Percentiles rank a stretch among this genome's conserved stretches.
These are phyloP conservation scores for Brienomyrus brachyistius DNA, from an alignment of 2,113 vertebrate species.

Conservation along the genomic window DNA sequence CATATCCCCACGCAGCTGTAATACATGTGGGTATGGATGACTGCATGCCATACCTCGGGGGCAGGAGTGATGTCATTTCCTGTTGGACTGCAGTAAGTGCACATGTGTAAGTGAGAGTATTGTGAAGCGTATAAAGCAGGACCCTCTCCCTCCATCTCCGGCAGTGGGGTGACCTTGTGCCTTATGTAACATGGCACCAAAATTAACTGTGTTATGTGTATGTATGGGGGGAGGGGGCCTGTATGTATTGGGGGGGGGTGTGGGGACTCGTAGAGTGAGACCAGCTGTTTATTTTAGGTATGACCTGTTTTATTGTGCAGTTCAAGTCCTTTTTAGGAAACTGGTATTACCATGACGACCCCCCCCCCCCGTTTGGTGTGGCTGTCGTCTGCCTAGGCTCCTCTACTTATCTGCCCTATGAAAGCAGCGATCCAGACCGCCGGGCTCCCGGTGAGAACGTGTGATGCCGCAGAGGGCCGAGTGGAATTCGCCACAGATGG, in stretches of 20 bases:
- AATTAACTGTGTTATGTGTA: constrained; percentile 28
- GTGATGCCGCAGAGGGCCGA: neutral
- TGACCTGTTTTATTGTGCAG: neutral
- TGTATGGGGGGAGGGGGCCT: neutral
- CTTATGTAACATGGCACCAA: constrained; percentile 26
- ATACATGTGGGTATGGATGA: constrained; percentile 56
- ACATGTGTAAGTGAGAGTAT: neutral
- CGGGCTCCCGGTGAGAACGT: neutral
- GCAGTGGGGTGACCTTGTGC: neutral
- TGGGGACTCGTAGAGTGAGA: neutral
- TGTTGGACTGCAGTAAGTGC: neutral
- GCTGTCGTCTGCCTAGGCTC: neutral
- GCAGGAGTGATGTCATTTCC: constrained; percentile 47
- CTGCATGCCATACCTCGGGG: constrained; percentile 49
- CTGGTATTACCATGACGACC: neutral
- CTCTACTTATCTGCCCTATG: neutral
- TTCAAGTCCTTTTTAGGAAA: neutral
- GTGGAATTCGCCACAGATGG: neutral
- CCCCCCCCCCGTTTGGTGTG: neutral
- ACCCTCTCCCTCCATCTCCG: neutral
- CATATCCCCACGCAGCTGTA: constrained; percentile 27
- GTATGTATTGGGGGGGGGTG: neutral
- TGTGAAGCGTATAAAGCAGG: neutral
- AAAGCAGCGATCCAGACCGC: neutral
- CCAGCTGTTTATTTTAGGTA: neutral